Base-by-base conservation (phyloP, 2,888 invertebrate species). In the Rhodophaea formosa region DNA sequence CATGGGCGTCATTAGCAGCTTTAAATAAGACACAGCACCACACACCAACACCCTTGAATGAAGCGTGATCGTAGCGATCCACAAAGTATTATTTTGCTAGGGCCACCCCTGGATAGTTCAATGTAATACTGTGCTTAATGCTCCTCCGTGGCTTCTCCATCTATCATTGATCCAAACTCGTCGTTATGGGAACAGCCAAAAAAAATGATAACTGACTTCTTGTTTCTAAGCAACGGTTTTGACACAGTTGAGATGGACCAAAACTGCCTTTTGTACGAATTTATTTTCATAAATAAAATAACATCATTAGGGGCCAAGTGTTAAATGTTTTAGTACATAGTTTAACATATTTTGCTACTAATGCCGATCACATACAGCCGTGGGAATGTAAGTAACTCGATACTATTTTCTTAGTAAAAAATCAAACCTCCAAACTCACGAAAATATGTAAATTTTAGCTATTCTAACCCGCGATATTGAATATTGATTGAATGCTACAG, bases 361-460 rank as follows among this genome's bases (percentile, higher is more conserved):
- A 91, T 91, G 91, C 88, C 91, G 75, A 79, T 88, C 65, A 80
- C 87, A 60, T 80, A 84, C 70, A 88, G 75, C 64, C 88, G 91
- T 64, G 91, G 91, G 73, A 91, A 90, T 78, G 91, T 91, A 74
- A 87, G 86, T 85, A n/a, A 68, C 35, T 39, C 10, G 5, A 12
- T 35, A 35, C 17, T 30, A 35, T 15, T 6, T 42, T 60, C 10
- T 39, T 49, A 42, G 56, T 46, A 16, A 43, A 15, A 47, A 43
- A 57, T 55, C 53, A 62, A 61, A n/a, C n/a, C n/a, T n/a, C n/a
- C n/a, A n/a, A n/a, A n/a, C n/a, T n/a, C 58, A 59, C 53, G 58
- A 64, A 61, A 67, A 68, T 67, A 64, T 65, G 60, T 62, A 49
- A 49, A 49, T 49, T 32, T 32, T 7, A 15, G 7, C 32, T n/a